These are phyloP conservation scores for Archaeoteleia sp. DNA, from an alignment of 2,888 invertebrate genomes.

Conservation along the genomic window DNA sequence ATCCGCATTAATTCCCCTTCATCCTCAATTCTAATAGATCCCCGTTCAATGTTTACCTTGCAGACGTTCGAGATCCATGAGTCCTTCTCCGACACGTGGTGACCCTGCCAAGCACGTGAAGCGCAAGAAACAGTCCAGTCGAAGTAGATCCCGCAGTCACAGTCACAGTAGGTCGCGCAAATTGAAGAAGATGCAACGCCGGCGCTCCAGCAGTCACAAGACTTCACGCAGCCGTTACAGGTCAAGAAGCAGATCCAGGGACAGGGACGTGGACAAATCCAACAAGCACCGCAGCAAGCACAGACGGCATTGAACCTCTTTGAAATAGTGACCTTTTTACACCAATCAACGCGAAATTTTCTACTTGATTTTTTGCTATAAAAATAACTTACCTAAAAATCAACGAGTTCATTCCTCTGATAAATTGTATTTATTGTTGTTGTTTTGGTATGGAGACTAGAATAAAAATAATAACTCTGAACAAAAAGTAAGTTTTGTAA, in stretches of 20 bases:
- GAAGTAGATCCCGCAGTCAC: slow-evolving; percentile 73
- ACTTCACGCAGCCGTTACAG: slow-evolving; percentile 70
- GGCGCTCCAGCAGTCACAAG: slow-evolving; percentile 71
- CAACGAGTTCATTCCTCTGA: no score
- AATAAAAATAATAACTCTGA: no score
- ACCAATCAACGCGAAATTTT: background rate
- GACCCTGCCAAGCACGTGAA: slow-evolving; percentile 70
- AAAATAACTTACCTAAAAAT: background rate
- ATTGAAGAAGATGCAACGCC: slow-evolving; percentile 69
- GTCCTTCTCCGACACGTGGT: slow-evolving; percentile 66
- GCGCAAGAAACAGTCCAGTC: slow-evolving; percentile 73
- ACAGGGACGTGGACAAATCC: slow-evolving; percentile 70
- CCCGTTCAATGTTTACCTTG: slow-evolving; percentile 20
- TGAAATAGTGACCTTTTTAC: background rate
- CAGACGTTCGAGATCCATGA: slow-evolving; percentile 68
- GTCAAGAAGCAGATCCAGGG: slow-evolving; percentile 71
- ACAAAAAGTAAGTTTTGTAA: no score
- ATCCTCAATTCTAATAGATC: no score
- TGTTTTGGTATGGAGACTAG: no score
- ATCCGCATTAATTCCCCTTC: no score
- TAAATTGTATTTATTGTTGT: no score
- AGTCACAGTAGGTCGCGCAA: slow-evolving; percentile 72
- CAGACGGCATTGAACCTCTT: slow-evolving; percentile 61
- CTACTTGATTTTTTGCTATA: background rate
- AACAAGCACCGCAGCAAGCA: slow-evolving; percentile 71